Conservation (phyloP, 2,797 vertebrate genomes). For the Thaleichthys pacificus region DNA sequence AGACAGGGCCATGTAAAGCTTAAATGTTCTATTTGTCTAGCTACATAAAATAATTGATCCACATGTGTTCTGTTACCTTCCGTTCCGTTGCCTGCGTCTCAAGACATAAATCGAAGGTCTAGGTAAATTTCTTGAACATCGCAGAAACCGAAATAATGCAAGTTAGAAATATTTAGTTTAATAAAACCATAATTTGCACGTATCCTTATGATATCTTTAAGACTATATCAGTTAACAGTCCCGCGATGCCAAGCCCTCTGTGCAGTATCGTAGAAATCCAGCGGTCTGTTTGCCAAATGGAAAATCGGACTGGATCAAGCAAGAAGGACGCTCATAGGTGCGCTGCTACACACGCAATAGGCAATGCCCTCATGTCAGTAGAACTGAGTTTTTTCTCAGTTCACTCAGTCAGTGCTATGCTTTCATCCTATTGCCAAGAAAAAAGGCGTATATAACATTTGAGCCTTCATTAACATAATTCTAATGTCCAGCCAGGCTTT, state of each 20-base stretch:
- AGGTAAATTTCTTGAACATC: conserved; percentile 1
- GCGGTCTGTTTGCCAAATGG: not conserved
- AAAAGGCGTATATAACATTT: no score
- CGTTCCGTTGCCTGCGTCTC: not conserved
- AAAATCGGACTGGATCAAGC: conserved; percentile 4
- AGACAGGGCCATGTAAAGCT: not conserved
- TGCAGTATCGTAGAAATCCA: not conserved
- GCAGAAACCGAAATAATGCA: not conserved
- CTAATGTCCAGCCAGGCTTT: no score
- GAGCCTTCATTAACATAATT: no score
- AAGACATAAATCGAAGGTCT: conserved; percentile 4
- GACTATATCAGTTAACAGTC: not conserved
- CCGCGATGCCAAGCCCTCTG: not conserved
- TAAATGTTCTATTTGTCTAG: not conserved
- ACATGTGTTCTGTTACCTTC: conserved; percentile 6
- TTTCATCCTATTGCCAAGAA: not conserved
- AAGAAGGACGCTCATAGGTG: conserved; percentile 4
- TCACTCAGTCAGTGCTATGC: no score
- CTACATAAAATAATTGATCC: not conserved
- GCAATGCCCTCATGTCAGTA: not conserved
- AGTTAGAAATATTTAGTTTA: not conserved
- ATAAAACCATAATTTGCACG: no score
- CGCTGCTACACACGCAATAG: conserved; percentile 5
- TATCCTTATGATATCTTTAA: not conserved
- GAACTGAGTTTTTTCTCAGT: no score